Evolutionary conservation across 2,888 invertebrate species (phyloP), one percentile per base, ranked within the genome.

Genomic region (Epinotia ramella): DNA sequence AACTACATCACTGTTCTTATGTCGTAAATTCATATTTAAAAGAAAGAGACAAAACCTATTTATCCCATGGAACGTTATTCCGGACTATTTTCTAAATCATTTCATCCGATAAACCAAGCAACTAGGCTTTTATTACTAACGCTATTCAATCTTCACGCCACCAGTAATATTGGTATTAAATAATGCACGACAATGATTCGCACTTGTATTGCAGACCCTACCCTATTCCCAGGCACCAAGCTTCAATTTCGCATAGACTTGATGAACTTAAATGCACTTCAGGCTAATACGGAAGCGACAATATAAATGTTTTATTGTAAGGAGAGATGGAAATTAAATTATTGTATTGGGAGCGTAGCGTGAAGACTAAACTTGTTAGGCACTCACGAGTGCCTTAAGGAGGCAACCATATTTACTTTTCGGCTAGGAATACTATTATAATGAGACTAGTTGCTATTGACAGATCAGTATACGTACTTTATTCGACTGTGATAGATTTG

Each of bases 111-210:
- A 64, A 46, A 24, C n/a, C 20, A 18, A 74, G 69, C 69, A 63
- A 46, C 28, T 63, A 64, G 59, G 64, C 64, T 74, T 74, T n/a
- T 57, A 20, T 59, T 65, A 57, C 49, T 57, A 28, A 64, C 40
- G 62, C 74, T 74, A 33, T 70, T 20, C 73, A 57, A 12, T 71
- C 62, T 57, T 77, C 76, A 71, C 71, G 77, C 71, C 73, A 69
- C 77, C 77, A 73, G 78, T 73, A 76, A 79, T 77, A 79, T 75
- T 66, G 72, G 60, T 73, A 75, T 77, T 77, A 78, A 79, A 78
- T 78, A 78, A 73, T 77, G 67, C 71, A 73, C 73, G 59, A 72
- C 73, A 57, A 53, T 68, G 28, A 68, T 60, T 60, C n/a, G 12
- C 2, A 1, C 53, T 13, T 12, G 7, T 53, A 66, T 46, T 60